A percentile compares a stretch with the other conserved stretches of the same genome.
These are phyloP conservation scores for Zaprionus lineosus DNA, from an alignment of 2,888 invertebrate species.

Conservation along the genomic window DNA sequence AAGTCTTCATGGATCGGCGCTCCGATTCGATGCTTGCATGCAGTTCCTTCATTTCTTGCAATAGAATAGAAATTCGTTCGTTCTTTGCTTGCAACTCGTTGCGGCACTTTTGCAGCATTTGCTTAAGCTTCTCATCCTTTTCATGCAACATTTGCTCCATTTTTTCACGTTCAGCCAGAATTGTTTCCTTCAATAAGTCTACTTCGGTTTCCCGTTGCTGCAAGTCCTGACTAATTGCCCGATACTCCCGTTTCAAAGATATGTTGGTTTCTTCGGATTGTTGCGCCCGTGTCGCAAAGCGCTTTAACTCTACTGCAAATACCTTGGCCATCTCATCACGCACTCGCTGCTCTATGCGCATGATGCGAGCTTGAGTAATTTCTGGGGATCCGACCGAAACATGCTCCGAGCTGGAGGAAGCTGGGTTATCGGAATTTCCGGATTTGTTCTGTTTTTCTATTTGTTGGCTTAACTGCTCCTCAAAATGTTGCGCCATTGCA, in stretches of 20 bases:
- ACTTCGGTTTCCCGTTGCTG: conserved; percentile 79
- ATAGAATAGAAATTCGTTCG: conserved; percentile 80
- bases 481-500: conserved; percentile 86
- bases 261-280: conserved; percentile 74
- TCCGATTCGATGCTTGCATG: conserved; percentile 83
- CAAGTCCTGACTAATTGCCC: conserved; percentile 68
- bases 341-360: conserved; percentile 83
- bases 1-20: conserved; percentile 83
- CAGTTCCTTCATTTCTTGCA: conserved; percentile 77
- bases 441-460: conserved; percentile 5
- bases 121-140: conserved; percentile 77
- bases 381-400: conserved; percentile 71
- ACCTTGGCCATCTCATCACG: conserved; percentile 88
- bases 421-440: conserved; percentile 5
- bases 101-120: conserved; percentile 73
- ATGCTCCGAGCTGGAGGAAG: not conserved
- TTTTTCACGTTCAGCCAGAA: conserved; percentile 81
- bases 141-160: conserved; percentile 70
- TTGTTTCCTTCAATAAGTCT: conserved; percentile 80
- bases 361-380: conserved; percentile 76
- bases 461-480: conserved; percentile 84
- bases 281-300: conserved; percentile 82
- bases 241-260: conserved; percentile 72
- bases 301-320: conserved; percentile 86
- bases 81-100: conserved; percentile 83